Conservation (phyloP, 1,140 invertebrate genomes). For the Hirudo medicinalis region DNA sequence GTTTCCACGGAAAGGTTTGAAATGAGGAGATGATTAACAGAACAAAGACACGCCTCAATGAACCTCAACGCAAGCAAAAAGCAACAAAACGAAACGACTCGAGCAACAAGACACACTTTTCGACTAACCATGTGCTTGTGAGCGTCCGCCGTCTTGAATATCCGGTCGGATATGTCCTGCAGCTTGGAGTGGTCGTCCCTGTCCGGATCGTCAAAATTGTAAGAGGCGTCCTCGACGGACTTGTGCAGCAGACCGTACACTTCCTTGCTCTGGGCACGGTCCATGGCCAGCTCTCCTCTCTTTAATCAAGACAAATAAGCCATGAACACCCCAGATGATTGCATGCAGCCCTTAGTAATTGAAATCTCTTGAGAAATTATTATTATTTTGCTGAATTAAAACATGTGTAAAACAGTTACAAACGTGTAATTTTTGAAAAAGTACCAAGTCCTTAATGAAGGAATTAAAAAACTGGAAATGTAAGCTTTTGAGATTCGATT, state of each 20-base stretch:
- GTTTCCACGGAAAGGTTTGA: too few species aligned
- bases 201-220: conserved; percentile 4
- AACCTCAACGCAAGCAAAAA: neutral
- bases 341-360: too few species aligned
- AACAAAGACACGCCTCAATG: too few species aligned
- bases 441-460: too few species aligned
- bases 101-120: neutral
- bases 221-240: conserved; percentile 2
- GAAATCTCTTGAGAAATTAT: too few species aligned
- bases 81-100: neutral
- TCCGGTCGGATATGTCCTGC: neutral
- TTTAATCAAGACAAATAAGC: conserved; percentile 7
- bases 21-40: too few species aligned
- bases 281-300: conserved; percentile 30
- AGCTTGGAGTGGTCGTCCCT: neutral
- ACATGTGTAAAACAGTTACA: too few species aligned
- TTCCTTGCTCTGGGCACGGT: conserved; percentile 24
- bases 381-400: too few species aligned
- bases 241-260: neutral
- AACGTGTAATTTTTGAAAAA: too few species aligned
- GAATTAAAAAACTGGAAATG: too few species aligned
- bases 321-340: too few species aligned
- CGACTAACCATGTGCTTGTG: conserved; percentile 1
- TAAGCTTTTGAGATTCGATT: too few species aligned
- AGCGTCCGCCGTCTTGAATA: conserved; percentile 3